These are phyloP conservation scores for Dufourea novaeangliae DNA, from an alignment of 1,140 invertebrate genomes.

Conservation along the genomic window DNA sequence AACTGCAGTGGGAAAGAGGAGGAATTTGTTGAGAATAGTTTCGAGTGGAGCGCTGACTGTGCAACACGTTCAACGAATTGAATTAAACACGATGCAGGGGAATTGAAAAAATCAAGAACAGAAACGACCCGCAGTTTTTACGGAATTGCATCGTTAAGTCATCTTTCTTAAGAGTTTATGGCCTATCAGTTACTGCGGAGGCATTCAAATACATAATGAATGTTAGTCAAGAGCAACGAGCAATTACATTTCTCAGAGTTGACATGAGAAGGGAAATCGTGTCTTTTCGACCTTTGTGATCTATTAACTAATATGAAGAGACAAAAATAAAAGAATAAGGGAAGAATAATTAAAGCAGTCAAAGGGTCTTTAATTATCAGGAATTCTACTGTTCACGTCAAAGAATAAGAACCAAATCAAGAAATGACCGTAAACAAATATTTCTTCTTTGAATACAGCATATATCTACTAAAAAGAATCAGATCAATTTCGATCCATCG, in stretches of 20 bases:
- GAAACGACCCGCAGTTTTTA: not conserved
- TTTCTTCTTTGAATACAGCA: too few species aligned
- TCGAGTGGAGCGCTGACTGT: not conserved
- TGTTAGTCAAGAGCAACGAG: not conserved
- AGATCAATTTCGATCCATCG: too few species aligned
- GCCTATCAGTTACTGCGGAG: not conserved
- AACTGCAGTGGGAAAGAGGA: not conserved
- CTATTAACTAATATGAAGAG: too few species aligned
- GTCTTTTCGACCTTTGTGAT: too few species aligned
- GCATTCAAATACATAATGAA: not conserved
- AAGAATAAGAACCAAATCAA: too few species aligned
- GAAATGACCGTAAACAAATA: too few species aligned
- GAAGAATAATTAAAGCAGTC: too few species aligned
- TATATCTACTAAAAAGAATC: too few species aligned
- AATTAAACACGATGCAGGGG: not conserved
- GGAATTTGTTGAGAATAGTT: not conserved
- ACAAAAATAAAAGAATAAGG: too few species aligned
- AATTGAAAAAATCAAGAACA: constrained; percentile 2
- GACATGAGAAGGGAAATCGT: too few species aligned
- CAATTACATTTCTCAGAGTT: not conserved
- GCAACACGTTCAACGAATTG: not conserved
- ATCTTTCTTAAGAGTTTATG: not conserved
- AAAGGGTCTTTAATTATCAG: too few species aligned
- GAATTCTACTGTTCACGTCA: too few species aligned
- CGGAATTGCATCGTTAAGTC: not conserved